phyloP scores from a whole-genome alignment of 2,888 invertebrate species.

The Protophormia terraenovae region DNA sequence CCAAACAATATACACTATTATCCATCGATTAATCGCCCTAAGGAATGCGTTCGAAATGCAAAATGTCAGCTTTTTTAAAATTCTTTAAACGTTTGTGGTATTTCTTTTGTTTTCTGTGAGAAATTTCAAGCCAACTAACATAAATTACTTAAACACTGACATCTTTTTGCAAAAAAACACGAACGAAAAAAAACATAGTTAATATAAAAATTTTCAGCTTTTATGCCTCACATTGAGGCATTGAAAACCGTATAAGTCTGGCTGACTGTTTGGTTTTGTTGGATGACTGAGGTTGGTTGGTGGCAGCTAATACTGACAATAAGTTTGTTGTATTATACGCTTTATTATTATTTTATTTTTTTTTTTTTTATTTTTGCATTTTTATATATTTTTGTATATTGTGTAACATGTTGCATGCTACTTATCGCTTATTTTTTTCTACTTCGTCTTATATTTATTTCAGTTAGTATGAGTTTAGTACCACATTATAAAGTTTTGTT shows the following conservation, averaged over 20 bases:
- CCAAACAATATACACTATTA: slow-evolving; percentile 71
- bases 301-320: slow-evolving; percentile 58
- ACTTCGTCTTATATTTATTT: neutral
- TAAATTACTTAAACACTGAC: slow-evolving; percentile 67
- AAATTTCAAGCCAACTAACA: slow-evolving; percentile 68
- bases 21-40: slow-evolving; percentile 73
- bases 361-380: neutral
- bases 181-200: neutral
- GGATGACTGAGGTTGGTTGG: neutral
- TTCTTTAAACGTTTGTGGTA: slow-evolving; percentile 74
- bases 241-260: neutral
- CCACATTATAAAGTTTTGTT: slow-evolving; percentile 16
- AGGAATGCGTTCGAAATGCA: slow-evolving; percentile 80
- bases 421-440: slow-evolving; percentile 54
- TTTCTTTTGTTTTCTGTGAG: slow-evolving; percentile 77
- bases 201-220: slow-evolving; percentile 1
- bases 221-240: slow-evolving; percentile 38
- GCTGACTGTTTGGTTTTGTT: neutral
- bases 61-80: slow-evolving; percentile 79
- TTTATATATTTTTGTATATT: slow-evolving; percentile 30
- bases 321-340: slow-evolving; percentile 44
- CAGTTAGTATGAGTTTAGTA: slow-evolving; percentile 27
- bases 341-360: too few species aligned
- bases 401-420: slow-evolving; percentile 66
- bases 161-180: slow-evolving; percentile 30